Conservation (phyloP, 2,888 invertebrate genomes). For the Serripes groenlandicus region DNA sequence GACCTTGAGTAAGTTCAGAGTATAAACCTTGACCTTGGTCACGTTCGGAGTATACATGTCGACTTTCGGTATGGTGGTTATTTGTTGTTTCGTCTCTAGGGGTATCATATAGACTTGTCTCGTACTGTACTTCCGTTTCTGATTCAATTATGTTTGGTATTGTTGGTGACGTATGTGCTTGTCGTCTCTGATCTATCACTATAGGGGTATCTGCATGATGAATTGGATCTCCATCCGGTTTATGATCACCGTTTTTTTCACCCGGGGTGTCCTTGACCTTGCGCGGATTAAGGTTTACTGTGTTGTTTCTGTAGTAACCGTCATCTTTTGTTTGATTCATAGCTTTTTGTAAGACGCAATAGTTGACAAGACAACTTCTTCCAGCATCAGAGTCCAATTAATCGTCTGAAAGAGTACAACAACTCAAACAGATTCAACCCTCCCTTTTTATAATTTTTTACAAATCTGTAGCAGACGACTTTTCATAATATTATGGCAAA, state of each 20-base stretch:
- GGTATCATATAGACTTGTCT: neutral
- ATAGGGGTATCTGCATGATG: neutral
- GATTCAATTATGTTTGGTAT: neutral
- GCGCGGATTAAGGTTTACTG: slow-evolving; percentile 1
- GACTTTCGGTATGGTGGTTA: too few relatives aligned
- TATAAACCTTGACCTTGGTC: neutral
- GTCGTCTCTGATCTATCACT: neutral
- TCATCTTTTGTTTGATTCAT: neutral
- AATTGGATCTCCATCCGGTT: neutral
- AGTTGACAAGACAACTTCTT: too few relatives aligned
- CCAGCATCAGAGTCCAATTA: too few relatives aligned
- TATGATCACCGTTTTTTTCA: neutral
- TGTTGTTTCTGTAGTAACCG: slow-evolving; percentile 2
- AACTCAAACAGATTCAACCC: too few relatives aligned
- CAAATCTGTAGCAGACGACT: too few relatives aligned
- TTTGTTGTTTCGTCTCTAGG: neutral
- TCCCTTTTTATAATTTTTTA: too few relatives aligned
- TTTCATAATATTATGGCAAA: too few relatives aligned
- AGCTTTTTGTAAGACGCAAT: too few relatives aligned
- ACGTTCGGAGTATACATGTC: too few relatives aligned
- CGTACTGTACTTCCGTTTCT: neutral
- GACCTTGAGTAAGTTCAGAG: neutral
- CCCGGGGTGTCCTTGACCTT: slow-evolving; percentile 17
- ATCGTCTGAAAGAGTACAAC: too few relatives aligned
- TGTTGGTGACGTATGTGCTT: neutral